Evolutionary conservation across 2,113 vertebrate genomes (phyloP).

Genomic region (Phylloscopus whistleri): DNA sequence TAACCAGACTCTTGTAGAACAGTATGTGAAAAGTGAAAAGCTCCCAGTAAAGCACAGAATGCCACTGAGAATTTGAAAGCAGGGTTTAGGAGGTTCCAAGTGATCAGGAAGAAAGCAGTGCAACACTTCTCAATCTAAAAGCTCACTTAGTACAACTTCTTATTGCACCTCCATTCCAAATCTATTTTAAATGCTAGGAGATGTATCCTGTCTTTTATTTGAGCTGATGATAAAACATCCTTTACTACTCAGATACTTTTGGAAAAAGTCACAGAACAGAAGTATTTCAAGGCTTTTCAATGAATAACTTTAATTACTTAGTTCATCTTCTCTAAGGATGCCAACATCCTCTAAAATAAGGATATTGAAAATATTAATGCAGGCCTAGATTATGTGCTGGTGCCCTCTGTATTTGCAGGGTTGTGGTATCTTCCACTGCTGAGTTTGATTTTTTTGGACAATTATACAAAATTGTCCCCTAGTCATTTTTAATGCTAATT

Average conservation of each 20-base stretch:
- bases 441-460: background rate
- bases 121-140: slow-evolving; percentile 19
- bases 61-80: slow-evolving; percentile 38
- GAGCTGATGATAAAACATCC: background rate
- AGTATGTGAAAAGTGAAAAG: slow-evolving; percentile 41
- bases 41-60: slow-evolving; percentile 11
- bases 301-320: background rate
- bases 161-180: background rate
- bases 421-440: background rate
- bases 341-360: background rate
- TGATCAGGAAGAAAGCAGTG: background rate
- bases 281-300: background rate
- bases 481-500: background rate
- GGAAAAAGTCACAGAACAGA: background rate
- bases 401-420: background rate
- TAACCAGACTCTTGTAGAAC: slow-evolving; percentile 34
- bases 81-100: slow-evolving; percentile 42
- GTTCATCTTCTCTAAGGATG: background rate
- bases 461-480: background rate
- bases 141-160: slow-evolving; percentile 5
- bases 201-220: background rate
- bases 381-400: background rate
- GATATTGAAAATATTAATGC: background rate
- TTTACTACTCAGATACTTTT: slow-evolving; percentile 9
- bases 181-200: slow-evolving; percentile 36